phyloP scores from a whole-genome alignment of 64 coral and sea anemone genomes.

The Anthopleura sola region DNA sequence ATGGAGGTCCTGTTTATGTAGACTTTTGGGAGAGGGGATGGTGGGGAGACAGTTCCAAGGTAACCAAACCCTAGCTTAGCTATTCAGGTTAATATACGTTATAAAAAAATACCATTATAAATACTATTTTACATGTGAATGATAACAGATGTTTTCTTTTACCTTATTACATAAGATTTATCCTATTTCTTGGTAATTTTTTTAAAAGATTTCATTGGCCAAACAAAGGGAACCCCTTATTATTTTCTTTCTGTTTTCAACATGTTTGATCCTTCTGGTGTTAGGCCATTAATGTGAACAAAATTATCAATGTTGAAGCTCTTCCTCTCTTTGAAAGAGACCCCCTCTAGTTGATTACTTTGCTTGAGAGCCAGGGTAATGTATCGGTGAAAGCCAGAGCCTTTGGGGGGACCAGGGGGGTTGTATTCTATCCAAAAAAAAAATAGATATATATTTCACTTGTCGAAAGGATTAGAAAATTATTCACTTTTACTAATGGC shows the following conservation, averaged over 20 bases:
- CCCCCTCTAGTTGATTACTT: neutral
- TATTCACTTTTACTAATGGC: too few species aligned
- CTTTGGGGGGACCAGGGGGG: neutral
- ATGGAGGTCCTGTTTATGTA: too few species aligned
- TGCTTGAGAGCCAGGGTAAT: neutral
- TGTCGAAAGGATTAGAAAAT: too few species aligned
- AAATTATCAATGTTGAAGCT: neutral
- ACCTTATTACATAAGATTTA: too few species aligned
- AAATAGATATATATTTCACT: neutral
- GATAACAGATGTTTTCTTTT: too few species aligned
- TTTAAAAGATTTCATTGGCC: neutral
- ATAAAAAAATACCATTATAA: too few species aligned
- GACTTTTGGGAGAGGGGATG: too few species aligned
- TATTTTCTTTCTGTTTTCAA: slow-evolving; percentile 3
- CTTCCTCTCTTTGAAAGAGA: neutral
- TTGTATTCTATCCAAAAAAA: neutral
- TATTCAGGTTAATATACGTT: too few species aligned
- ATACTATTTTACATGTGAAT: too few species aligned
- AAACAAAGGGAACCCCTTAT: neutral
- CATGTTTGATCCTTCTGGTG: neutral
- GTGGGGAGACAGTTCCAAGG: too few species aligned
- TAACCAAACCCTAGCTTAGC: too few species aligned
- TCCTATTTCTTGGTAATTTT: too few species aligned
- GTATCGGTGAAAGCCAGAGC: slow-evolving; percentile 1
- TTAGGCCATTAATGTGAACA: neutral